Base-by-base conservation (phyloP, 2,888 invertebrate genomes). In the Abrostola tripartita region DNA sequence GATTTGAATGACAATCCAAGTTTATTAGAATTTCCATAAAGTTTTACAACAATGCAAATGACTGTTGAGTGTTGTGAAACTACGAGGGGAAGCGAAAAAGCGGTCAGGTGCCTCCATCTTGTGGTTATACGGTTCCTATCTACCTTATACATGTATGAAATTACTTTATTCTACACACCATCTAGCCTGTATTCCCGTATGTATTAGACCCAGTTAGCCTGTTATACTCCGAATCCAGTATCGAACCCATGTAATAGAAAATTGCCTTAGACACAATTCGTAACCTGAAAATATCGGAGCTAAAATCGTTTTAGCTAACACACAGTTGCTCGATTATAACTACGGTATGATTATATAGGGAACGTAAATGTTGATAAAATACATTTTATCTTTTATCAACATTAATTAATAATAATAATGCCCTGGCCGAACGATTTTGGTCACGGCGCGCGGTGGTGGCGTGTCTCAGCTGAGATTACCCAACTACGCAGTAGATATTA, bases 11-110 rank as follows among this genome's bases (percentile, higher is more conserved):
- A 65, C 71, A 68, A 66, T 60, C 54, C 61, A 66, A 72, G 62
- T 77, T 72, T 75, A 69, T 75, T 65, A 65, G 51, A 79, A 79
- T 74, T 70, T 71, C 52, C 74, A 71, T 67, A 72, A 79, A 77
- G 74, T 78, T 79, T 58, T 53, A 41, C 59, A 67, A 61, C 63
- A 71, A 68, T 74, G 63, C 42, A 64, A 67, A 74, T 68, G 55
- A 61, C 37, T 38, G 36, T 47, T 37, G 50, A 56, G 55, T 57
- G 37, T 54, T 65, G 44, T 63, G 61, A 53, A 47, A 55, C 36
- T 49, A 50, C n/a, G 47, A 41, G 55, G 14, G 44, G n/a, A 57
- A 53, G 44, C 37, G 56, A 61, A 57, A 58, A 60, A 24, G 9
- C 9, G 5, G 53, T 9, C 51, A 50, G 24, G 12, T 40, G 41